Base-by-base conservation (phyloP, 2,888 invertebrate species). In the Piscicola geometra region DNA sequence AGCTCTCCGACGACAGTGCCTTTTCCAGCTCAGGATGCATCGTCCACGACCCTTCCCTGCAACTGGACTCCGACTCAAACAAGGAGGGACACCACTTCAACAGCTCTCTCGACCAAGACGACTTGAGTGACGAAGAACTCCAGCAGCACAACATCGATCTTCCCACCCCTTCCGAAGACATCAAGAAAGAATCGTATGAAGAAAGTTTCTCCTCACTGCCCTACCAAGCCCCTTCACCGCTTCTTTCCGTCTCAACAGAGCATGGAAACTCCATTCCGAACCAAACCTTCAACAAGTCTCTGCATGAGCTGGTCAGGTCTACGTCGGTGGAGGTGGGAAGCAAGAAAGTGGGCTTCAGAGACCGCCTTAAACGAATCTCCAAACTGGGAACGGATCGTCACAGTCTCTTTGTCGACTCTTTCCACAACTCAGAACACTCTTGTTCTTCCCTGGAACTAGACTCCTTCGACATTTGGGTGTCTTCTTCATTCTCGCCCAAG, bases 81-180 rank as follows among this genome's bases (percentile, higher is more conserved):
- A 56, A 56, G 25, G 60, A n/a, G n/a, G 21, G 25, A 9, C 21
- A 18, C 60, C 60, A 56, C n/a, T 56, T 56, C 3, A 56, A 56
- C 25, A 15, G 60, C 60, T 56, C 60, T 3, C 60, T 56, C n/a
- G 60, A 56, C 60, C 60, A 56, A 5, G 60, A 56, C 25, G 60
- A 56, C n/a, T 25, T 56, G n/a, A 56, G 60, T 21, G 60, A 56
- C 60, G 60, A 56, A 25, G 60, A 56, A 18, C n/a, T 25, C 3
- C 60, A 56, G 21, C 21, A 56, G 5, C 21, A 25, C n/a, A 25
- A 56, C 25, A 56, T 56, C 60, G 3, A 25, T n/a, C n/a, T 25
- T 9, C 15, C 41, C 41, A 15, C 15, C 41, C 41, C 41, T 15
- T 5, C 41, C 41, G 60, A 56, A 5, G n/a, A 56, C 25, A 5